Conservation (phyloP, 2,113 vertebrate species). For the Apaloderma vittatum region DNA sequence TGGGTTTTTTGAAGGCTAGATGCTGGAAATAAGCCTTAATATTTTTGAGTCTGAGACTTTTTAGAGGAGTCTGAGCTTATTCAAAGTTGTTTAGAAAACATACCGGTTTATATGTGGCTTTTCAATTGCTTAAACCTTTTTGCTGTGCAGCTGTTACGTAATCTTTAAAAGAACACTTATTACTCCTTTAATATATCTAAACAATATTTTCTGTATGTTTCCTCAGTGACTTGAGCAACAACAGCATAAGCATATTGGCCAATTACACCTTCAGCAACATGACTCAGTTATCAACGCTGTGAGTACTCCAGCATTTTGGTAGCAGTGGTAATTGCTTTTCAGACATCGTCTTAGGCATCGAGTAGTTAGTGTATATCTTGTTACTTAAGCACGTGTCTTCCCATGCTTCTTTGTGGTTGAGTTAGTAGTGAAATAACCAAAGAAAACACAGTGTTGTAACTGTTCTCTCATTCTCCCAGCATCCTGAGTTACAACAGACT, state of each 20-base stretch:
- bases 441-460: neutral
- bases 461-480: conserved; percentile 66
- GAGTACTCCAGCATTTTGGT: conserved; percentile 64
- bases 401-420: neutral
- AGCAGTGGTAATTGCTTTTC: neutral
- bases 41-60: neutral
- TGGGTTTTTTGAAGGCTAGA: neutral
- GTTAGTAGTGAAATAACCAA: neutral
- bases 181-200: neutral
- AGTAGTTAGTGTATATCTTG: neutral
- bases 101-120: neutral
- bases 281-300: conserved; percentile 91
- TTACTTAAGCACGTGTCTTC: neutral
- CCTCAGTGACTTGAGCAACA: conserved; percentile 96
- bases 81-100: neutral
- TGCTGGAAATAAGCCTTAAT: neutral
- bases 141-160: neutral
- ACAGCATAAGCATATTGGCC: conserved; percentile 91
- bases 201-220: neutral
- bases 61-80: neutral
- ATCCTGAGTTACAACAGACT: conserved; percentile 98
- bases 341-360: neutral
- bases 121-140: neutral
- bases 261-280: conserved; percentile 96
- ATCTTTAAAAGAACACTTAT: neutral